Evolutionary conservation across 92 coral and sea anemone genomes (phyloP), one percentile per base, ranked within the genome.

Genomic region (Heteractis magnifica): DNA sequence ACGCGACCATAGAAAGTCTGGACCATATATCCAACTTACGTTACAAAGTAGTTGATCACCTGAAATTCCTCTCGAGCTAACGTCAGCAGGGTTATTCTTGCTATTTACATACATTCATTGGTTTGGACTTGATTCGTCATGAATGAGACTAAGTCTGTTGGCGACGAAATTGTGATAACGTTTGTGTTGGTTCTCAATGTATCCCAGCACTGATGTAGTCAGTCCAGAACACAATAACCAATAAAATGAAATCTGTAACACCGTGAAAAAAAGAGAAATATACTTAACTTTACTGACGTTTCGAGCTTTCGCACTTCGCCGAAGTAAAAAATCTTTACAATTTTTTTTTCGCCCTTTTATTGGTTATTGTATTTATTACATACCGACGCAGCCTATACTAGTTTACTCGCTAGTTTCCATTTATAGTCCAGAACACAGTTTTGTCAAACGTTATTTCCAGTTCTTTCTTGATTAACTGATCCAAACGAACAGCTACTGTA

Each of bases 161-260:
- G 90, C 77, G 4, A 87, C 87, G 56, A 87, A 82, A 4, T 83
- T 87, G 55, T 87, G 87, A 41, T 83, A 87, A 52, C 78, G 87
- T 78, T 77, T 87, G 5, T 76, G 23, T 6, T 77, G 49, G 49
- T 87, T 87, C 49, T 78, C 52, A 44, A 87, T 87, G 58, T 78
- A 83, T 2, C 76, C 71, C 16, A 87, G 84, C 20, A 87, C 90
- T 0, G 83, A 56, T 41, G 90, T 83, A 72, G 82, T 87, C 87
- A 48, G 90, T 87, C 90, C 87, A 87, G 65, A 58, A 58, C 3
- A 58, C 65, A 58, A n/a, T n/a, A n/a, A n/a, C n/a, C n/a, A n/a
- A n/a, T n/a, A n/a, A n/a, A n/a, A n/a, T n/a, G n/a, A n/a, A n/a
- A n/a, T n/a, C n/a, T n/a, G n/a, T n/a, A n/a, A n/a, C n/a, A n/a